Percentiles rank a stretch among this genome's conserved stretches.
These are phyloP conservation scores for Noctua janthe DNA, from an alignment of 2,888 invertebrate species.

Conservation along the genomic window DNA sequence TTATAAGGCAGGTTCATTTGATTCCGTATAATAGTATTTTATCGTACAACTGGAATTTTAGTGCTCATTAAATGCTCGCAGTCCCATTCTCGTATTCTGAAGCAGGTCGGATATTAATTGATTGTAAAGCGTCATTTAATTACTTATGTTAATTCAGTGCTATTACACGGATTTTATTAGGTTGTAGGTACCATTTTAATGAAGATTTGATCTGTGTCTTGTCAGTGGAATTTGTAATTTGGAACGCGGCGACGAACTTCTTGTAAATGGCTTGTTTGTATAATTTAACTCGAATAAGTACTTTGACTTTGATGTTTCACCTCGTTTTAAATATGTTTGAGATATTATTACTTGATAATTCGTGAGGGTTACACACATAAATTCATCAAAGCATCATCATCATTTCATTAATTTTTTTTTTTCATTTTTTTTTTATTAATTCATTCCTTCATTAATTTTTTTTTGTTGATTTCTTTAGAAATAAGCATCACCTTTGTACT, in stretches of 20 bases:
- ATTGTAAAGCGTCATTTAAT: conserved; percentile 58
- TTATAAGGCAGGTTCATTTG: conserved; percentile 43
- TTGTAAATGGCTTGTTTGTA: background rate
- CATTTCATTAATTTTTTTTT: too few relatives aligned
- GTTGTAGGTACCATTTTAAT: background rate
- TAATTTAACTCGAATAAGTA: background rate
- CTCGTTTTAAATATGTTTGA: background rate
- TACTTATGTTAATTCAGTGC: conserved; percentile 36
- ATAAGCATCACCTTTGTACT: too few relatives aligned
- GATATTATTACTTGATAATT: background rate
- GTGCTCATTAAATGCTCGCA: conserved; percentile 62
- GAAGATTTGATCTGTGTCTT: background rate
- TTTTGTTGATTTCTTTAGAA: too few relatives aligned
- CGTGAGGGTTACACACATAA: background rate
- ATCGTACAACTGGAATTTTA: conserved; percentile 47
- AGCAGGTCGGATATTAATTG: conserved; percentile 60
- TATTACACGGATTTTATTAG: conserved; percentile 30
- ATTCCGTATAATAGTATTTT: conserved; percentile 53
- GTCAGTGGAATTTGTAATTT: background rate
- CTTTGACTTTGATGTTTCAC: background rate
- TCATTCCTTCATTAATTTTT: too few relatives aligned
- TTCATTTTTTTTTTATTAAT: too few relatives aligned
- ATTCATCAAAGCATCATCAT: too few relatives aligned
- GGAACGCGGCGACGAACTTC: background rate
- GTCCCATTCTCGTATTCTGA: conserved; percentile 53